phyloP scores from a whole-genome alignment of 2,113 vertebrate species.

The Malaclemys terrapin region DNA sequence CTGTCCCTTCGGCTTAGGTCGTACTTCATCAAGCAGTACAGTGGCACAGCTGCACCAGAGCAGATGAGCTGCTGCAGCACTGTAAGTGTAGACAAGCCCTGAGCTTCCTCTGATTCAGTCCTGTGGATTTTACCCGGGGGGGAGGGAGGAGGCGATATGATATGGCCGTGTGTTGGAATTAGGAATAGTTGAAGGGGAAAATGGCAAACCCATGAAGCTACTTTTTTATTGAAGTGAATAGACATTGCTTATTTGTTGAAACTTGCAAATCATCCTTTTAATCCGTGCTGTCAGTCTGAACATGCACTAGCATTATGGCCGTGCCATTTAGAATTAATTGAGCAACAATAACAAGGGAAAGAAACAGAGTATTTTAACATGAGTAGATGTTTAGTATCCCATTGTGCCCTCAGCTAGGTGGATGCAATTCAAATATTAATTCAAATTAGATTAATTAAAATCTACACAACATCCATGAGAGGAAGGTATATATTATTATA shows the following conservation, averaged over 20 bases:
- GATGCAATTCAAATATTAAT: not conserved
- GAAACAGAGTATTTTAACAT: not conserved
- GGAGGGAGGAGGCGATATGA: not conserved
- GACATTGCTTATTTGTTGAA: not conserved
- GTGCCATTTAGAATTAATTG: fast-evolving
- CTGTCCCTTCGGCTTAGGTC: not conserved
- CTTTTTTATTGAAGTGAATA: fast-evolving
- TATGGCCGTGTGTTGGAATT: not conserved
- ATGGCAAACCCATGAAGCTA: not conserved
- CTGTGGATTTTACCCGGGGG: not conserved
- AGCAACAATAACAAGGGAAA: not conserved
- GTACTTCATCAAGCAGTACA: not conserved
- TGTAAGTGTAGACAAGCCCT: not conserved
- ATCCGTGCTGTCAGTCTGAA: not conserved
- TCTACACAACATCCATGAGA: not conserved
- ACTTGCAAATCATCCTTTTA: fast-evolving
- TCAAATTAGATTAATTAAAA: not conserved
- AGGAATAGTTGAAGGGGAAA: not conserved
- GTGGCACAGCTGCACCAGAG: too few relatives aligned
- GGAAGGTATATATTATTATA: not conserved
- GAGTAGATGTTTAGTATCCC: not conserved
- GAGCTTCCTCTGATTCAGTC: not conserved
- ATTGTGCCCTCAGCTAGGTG: not conserved
- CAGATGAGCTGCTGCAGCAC: not conserved
- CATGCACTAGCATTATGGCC: not conserved